Evolutionary conservation across 2,113 vertebrate species (phyloP).

Genomic region (Helogale parvula): DNA sequence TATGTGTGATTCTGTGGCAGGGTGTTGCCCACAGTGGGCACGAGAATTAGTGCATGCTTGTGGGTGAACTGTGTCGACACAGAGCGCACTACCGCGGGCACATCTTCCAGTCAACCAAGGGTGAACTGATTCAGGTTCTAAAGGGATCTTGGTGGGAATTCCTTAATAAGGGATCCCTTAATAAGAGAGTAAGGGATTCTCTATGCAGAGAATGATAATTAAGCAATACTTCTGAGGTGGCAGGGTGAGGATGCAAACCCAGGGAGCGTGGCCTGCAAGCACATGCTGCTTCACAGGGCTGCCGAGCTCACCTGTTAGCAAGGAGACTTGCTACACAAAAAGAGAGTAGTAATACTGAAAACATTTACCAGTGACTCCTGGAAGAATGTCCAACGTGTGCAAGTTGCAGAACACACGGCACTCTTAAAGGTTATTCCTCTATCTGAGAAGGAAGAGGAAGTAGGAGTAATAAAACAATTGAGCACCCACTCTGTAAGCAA

Average conservation of each 20-base stretch:
- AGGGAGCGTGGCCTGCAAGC: background rate
- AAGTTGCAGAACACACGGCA: background rate
- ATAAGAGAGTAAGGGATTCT: too few species aligned
- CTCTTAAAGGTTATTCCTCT: background rate
- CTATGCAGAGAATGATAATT: background rate
- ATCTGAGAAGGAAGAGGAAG: background rate
- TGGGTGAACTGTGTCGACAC: background rate
- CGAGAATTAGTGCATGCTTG: background rate
- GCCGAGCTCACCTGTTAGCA: background rate
- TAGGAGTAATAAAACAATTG: background rate
- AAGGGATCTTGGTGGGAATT: background rate
- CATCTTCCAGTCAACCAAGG: background rate
- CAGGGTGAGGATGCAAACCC: background rate
- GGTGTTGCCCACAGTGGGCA: background rate
- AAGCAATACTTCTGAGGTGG: background rate
- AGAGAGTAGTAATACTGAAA: background rate
- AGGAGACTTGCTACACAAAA: background rate
- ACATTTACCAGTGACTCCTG: background rate
- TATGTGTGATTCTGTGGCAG: background rate
- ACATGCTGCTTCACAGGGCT: background rate
- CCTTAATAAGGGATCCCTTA: background rate
- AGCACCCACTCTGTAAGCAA: background rate
- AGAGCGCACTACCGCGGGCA: background rate
- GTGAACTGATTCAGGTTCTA: background rate
- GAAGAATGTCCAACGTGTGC: background rate